These are phyloP conservation scores for Rhopilema esculentum DNA, from an alignment of 30 jellyfish, hydroid and myxozoan species.

Conservation along the genomic window DNA sequence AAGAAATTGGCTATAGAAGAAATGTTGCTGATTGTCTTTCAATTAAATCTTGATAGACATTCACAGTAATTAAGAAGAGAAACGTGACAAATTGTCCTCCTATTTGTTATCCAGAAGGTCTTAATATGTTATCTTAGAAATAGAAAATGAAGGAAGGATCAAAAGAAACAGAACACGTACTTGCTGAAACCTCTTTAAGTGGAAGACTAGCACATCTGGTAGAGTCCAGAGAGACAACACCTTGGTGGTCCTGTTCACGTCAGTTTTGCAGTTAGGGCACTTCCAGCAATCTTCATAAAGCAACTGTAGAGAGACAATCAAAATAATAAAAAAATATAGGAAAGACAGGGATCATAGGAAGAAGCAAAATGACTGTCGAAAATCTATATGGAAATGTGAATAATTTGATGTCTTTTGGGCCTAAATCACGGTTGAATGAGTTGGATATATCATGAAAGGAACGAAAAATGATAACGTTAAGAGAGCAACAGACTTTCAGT, in stretches of 20 bases:
- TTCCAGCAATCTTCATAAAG: conserved; percentile 79
- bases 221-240: conserved; percentile 80
- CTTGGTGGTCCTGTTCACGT: conserved; percentile 54
- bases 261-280: conserved; percentile 83
- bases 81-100: neutral
- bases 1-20: too few species aligned
- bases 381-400: too few species aligned
- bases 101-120: neutral
- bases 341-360: neutral
- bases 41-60: neutral
- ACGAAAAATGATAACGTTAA: too few species aligned
- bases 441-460: too few species aligned
- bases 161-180: conserved; percentile 8
- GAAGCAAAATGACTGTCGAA: too few species aligned
- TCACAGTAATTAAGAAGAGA: neutral
- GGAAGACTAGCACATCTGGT: conserved; percentile 89
- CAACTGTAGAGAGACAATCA: conserved; percentile 34
- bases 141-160: neutral
- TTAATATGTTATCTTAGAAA: neutral
- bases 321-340: neutral
- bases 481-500: too few species aligned
- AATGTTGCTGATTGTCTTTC: too few species aligned
- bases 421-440: too few species aligned
- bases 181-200: conserved; percentile 86
- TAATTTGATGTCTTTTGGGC: too few species aligned